phyloP scores from a whole-genome alignment of 2,888 invertebrate species.

The Tenthredo scrophulariae region DNA sequence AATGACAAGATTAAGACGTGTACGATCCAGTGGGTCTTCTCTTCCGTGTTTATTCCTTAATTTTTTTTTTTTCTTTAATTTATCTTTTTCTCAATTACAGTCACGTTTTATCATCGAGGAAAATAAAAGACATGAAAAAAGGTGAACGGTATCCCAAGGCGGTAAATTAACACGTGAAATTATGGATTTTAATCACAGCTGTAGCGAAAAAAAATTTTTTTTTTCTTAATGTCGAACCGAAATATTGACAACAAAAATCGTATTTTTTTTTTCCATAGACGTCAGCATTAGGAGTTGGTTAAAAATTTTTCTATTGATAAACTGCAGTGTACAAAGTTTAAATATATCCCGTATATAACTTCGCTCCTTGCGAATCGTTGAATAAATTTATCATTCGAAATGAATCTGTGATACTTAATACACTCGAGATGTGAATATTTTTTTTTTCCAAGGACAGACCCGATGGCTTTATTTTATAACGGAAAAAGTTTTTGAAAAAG shows the following conservation, averaged over 20 bases:
- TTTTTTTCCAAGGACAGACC: background rate
- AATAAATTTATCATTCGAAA: background rate
- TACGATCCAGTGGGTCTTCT: background rate
- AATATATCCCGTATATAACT: background rate
- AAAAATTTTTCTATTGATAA: background rate
- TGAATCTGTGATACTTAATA: background rate
- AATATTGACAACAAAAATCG: background rate
- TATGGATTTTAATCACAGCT: background rate
- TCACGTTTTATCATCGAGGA: background rate
- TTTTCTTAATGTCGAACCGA: background rate
- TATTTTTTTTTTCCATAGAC: background rate
- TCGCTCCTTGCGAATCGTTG: background rate
- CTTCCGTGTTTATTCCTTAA: background rate
- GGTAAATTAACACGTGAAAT: background rate
- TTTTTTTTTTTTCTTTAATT: background rate
- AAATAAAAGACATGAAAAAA: background rate
- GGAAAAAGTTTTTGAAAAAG: background rate
- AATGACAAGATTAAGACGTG: constrained; percentile 33
- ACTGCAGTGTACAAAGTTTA: background rate
- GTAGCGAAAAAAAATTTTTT: background rate
- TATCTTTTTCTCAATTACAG: constrained; percentile 1
- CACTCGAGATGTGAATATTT: background rate
- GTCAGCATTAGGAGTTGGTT: background rate
- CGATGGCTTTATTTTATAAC: background rate
- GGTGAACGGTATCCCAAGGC: background rate